Conservation (phyloP, 1,140 invertebrate genomes). For the Grapholita molesta region DNA sequence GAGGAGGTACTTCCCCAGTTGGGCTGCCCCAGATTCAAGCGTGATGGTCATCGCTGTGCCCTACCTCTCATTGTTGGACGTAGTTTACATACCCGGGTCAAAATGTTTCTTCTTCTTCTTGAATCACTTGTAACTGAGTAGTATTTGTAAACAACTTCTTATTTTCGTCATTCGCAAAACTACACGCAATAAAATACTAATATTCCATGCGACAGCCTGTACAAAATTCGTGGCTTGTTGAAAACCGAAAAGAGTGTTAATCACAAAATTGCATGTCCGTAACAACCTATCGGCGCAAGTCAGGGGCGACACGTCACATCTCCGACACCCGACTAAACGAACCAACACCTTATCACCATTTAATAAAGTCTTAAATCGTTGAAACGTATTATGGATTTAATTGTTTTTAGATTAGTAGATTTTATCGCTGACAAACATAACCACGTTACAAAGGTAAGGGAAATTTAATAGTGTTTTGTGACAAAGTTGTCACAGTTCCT, state of each 20-base stretch:
- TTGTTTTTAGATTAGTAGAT: neutral
- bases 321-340: neutral
- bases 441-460: neutral
- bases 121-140: too few species aligned
- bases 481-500: neutral
- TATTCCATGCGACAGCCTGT: neutral
- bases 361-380: neutral
- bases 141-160: too few species aligned
- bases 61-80: too few species aligned
- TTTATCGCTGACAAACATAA: neutral
- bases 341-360: neutral
- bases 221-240: neutral
- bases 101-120: too few species aligned
- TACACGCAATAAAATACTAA: too few species aligned
- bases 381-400: neutral
- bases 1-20: too few species aligned
- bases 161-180: too few species aligned
- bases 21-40: too few species aligned
- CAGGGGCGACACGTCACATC: neutral
- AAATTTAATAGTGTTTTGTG: neutral
- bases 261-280: neutral
- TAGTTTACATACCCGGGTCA: too few species aligned
- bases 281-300: neutral
- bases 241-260: neutral
- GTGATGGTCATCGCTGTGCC: too few species aligned